Conservation (phyloP, 2,797 vertebrate genomes). For the Pangasius djambal region DNA sequence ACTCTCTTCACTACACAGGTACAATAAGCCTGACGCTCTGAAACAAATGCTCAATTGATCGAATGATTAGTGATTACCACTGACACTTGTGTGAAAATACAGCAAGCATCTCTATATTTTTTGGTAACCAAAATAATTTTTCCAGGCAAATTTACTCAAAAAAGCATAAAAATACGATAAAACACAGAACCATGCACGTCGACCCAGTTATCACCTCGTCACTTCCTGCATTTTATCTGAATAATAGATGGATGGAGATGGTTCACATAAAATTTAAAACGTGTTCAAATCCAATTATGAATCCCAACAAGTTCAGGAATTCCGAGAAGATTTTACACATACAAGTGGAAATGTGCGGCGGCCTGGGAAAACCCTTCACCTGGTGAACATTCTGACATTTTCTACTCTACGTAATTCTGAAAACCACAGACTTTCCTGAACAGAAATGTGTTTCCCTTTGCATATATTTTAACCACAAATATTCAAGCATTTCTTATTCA, state of each 20-base stretch:
- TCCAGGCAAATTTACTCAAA: background rate
- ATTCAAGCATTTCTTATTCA: background rate
- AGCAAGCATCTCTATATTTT: background rate
- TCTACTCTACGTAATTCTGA: background rate
- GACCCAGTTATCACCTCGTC: constrained; percentile 1
- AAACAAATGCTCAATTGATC: background rate
- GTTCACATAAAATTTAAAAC: too few species aligned
- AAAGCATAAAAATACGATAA: background rate
- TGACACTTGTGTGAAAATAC: background rate
- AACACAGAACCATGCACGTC: background rate
- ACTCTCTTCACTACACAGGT: background rate
- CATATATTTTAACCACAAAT: background rate
- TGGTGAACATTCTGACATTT: background rate
- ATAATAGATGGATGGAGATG: background rate
- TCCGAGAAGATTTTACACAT: background rate
- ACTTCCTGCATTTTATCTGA: background rate
- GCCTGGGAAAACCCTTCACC: background rate
- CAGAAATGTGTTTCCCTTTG: background rate
- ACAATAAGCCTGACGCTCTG: background rate
- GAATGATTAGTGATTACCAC: constrained; percentile 8
- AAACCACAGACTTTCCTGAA: background rate
- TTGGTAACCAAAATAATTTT: background rate
- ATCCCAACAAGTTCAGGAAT: background rate
- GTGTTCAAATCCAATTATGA: background rate
- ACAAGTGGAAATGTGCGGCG: background rate